Percentiles rank a stretch among this genome's conserved stretches.
phyloP scores from a whole-genome alignment of 2,797 vertebrate genomes.

The Leptoclinus maculatus region DNA sequence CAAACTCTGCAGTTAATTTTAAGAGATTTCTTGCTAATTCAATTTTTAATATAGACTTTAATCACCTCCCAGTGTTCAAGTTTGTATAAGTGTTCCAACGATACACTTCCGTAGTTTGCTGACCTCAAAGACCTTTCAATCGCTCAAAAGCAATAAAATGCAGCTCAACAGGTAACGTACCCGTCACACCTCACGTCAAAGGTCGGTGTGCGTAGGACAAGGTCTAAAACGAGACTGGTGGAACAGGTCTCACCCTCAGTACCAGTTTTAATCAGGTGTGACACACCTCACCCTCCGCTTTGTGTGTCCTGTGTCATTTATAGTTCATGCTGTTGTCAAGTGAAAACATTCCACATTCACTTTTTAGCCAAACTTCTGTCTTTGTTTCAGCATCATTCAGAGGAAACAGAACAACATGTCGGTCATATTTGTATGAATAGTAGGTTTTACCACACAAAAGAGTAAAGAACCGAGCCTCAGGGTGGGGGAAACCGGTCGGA shows the following conservation, averaged over 20 bases:
- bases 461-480: not conserved
- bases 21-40: not conserved
- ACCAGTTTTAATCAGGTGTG: not conserved
- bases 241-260: slow-evolving; percentile 36
- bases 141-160: slow-evolving; percentile 1
- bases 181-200: slow-evolving; percentile 27
- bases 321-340: not conserved
- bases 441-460: not conserved
- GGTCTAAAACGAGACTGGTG: not conserved
- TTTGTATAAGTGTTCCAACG: not conserved
- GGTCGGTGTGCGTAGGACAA: not conserved
- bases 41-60: not conserved
- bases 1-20: not conserved
- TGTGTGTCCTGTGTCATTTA: not conserved
- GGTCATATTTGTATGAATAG: not conserved
- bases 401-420: not conserved
- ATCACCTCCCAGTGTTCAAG: no score
- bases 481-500: slow-evolving; percentile 10
- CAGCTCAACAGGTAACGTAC: not conserved
- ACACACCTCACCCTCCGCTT: not conserved
- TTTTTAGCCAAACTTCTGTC: not conserved
- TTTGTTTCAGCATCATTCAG: not conserved
- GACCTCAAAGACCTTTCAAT: not conserved
- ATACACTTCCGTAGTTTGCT: not conserved
- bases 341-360: not conserved